These are phyloP conservation scores for Drosophila pseudoobscura DNA, from an alignment of 1,140 invertebrate genomes.

Conservation along the genomic window DNA sequence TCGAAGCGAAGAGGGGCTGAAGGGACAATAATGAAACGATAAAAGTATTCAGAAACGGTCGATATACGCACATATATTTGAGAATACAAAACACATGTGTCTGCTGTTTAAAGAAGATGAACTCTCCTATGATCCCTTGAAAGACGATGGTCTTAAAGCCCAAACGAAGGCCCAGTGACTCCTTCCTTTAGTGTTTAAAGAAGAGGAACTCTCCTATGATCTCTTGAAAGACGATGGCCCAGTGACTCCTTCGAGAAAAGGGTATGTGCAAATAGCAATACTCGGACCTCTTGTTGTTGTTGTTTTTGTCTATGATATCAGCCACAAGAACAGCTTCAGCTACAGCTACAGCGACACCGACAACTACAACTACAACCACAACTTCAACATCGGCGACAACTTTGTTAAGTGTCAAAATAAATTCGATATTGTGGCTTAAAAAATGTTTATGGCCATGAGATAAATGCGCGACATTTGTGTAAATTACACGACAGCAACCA, in stretches of 20 bases:
- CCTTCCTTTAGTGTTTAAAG: not conserved
- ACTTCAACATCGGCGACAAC: slow-evolving; percentile 69
- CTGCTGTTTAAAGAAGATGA: too few species aligned
- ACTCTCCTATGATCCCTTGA: too few species aligned
- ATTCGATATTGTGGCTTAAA: slow-evolving; percentile 82
- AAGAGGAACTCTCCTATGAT: too few species aligned
- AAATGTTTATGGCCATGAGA: slow-evolving; percentile 78
- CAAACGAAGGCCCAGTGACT: slow-evolving; percentile 3
- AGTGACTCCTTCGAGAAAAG: slow-evolving; percentile 25
- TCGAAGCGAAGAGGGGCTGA: slow-evolving; percentile 11
- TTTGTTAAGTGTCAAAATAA: slow-evolving; percentile 82
- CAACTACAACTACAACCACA: slow-evolving; percentile 17
- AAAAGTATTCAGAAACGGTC: too few species aligned
- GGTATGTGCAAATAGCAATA: slow-evolving; percentile 41
- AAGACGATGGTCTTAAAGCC: too few species aligned
- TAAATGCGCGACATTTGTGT: slow-evolving; percentile 80
- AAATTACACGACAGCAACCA: slow-evolving; percentile 75
- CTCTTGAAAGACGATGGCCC: too few species aligned
- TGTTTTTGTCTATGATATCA: slow-evolving; percentile 61
- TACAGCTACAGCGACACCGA: slow-evolving; percentile 14
- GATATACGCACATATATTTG: too few species aligned
- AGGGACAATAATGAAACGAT: not conserved
- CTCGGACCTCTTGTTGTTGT: slow-evolving; percentile 8
- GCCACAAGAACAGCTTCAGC: slow-evolving; percentile 7
- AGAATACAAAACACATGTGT: not conserved